Base-by-base conservation (phyloP, 2,888 invertebrate genomes). In the Campoletis raptor region DNA sequence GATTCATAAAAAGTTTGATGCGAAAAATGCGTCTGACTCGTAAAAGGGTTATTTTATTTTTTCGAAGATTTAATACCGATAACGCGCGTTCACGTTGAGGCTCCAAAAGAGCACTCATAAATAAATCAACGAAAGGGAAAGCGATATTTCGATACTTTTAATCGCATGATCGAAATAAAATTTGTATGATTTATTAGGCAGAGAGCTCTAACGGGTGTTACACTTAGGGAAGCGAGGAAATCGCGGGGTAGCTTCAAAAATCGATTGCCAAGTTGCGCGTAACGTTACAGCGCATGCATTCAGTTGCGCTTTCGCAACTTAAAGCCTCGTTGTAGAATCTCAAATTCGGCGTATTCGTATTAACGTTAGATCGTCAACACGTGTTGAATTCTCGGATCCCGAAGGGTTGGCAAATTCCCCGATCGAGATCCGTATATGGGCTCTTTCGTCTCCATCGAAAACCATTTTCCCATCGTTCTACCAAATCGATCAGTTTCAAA, bases 181-280 rank as follows among this genome's bases (percentile, higher is more conserved):
- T 73, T 57, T 40, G 30, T 42, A 40, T 37, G 40, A 69, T 69
- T 67, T 54, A 69, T 79, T 42, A 54, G 52, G n/a, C 40, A 67
- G 54, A 24, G 18, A 30, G 54, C 12, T 21, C 8, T 42, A 40
- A 57, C 7, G 52, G 66, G 42, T 69, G 54, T 42, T 52, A 67
- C 36, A 66, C 48, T 66, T 72, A 48, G 73, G 12, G 40, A 21
- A 42, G 45, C 57, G 66, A 72, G 67, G 12, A 67, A 48, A 76
- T 67, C 48, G 52, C 48, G 78, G 61, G 67, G 73, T 40, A 67
- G 61, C 73, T 86, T 83, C 77, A 84, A 83, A 84, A 86, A 86
- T 86, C 86, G 81, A 86, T 86, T 81, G 81, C 64, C 67, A 81
- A 72, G 86, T 86, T 86, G 86, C 86, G 86, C 86, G 79, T 84